Base-by-base conservation (phyloP, 2,797 vertebrate species). In the Gouania willdenowi region DNA sequence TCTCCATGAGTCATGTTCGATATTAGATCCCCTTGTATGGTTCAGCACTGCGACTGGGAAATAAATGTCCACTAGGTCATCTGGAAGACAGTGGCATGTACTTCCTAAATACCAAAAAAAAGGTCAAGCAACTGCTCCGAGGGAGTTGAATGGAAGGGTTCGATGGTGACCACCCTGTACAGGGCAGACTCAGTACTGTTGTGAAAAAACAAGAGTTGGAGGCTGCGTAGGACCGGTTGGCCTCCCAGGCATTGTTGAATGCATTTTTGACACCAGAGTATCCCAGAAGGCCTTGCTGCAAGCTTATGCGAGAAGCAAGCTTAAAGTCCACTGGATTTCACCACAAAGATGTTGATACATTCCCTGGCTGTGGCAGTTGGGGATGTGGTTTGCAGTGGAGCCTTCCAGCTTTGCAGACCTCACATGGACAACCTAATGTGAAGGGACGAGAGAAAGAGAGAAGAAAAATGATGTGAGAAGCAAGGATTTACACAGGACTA, bases 1-100 rank as follows among this genome's bases (percentile, higher is more conserved):
- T 98, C 97, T 91, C 95, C 97, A 99, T 99, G 94, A 97, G 97
- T 99, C 95, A 99, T 99, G 97, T 99, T 99, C 97, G 98, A 98
- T 83, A 91, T 67, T 87, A 87, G 80, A 82, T 83, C 82, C 86
- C 69, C 81, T 89, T 63, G 81, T 87, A 78, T 86, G 75, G 76
- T 81, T 85, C 76, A 77, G 79, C 77, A 86, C 55, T 61, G 81
- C 77, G 87, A 85, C 68, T 76, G 58, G 75, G 72, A 82, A 85
- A 81, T 62, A 61, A 68, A 72, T 58, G 64, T 77, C 65, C 60
- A 79, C 79, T 79, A 67, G 67, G 74, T 78, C 77, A 84, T 84
- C 59, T 78, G 79, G 57, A 55, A 62, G 51, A 57, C 49, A 47
- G 61, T 31, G 73, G 58, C 63, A 72, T 60, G 63, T 43, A 85